Base-by-base conservation (phyloP, 2,888 invertebrate species). In the Andrena camellia region DNA sequence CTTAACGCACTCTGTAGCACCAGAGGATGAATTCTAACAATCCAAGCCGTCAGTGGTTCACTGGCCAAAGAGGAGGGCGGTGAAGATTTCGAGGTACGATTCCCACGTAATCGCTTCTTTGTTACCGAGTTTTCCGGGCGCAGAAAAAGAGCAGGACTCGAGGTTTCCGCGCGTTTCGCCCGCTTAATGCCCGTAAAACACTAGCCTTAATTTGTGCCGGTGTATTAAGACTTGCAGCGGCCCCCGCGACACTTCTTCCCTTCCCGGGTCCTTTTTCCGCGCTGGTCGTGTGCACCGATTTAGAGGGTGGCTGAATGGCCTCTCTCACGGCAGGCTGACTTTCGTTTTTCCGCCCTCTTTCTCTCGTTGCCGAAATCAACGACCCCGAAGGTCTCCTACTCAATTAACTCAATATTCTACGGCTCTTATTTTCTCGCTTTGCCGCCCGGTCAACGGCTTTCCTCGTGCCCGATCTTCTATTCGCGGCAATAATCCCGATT, bases 361-460 rank as follows among this genome's bases (percentile, higher is more conserved):
- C 63, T 20, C 23, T 17, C 48, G 8, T 33, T 62, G 59, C 54
- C 66, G 68, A 84, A 81, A 69, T 77, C 68, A 77, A 68, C 73
- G 60, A 35, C 57, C n/a, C 48, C 42, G 59, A 78, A 76, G 67
- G 29, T 66, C 48, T 62, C 57, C 67, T 68, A 81, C 69, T 85
- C 85, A 85, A 81, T 86, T 86, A 86, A 68, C 73, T 63, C 63
- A 72, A 75, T 70, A 74, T 68, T 54, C 59, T 57, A 66, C 2
- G 59, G 33, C 33, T 50, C 52, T 66, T 69, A 70, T 72, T 67
- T 81, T 54, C 81, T 69, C 63, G 62, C 52, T 54, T 71, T 54
- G 23, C 48, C 31, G 26, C 2, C 7, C 26, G 57, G 59, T n/a
- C 59, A 33, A 59, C 48, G 67, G 10, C 23, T 48, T 35, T 31